Percentiles rank a stretch among this genome's conserved stretches.
These are phyloP conservation scores for Haplochromis burtoni DNA, from an alignment of 2,113 vertebrate species.

Conservation along the genomic window DNA sequence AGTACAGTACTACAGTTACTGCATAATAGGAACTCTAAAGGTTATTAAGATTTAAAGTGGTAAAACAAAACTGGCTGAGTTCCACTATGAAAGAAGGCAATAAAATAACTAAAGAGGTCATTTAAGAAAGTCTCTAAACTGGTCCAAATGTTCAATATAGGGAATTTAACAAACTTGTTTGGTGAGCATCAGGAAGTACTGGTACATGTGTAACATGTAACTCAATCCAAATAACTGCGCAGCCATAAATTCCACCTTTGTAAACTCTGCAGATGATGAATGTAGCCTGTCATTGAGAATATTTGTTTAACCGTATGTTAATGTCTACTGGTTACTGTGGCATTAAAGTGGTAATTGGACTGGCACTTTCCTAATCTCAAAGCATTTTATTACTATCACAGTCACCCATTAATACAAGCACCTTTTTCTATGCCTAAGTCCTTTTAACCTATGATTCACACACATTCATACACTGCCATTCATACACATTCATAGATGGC, in stretches of 20 bases:
- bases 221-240: neutral
- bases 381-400: neutral
- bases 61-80: neutral
- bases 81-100: neutral
- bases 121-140: neutral
- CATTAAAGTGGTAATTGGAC: neutral
- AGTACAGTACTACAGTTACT: neutral
- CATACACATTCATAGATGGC: accelerated
- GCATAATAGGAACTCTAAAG: neutral
- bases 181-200: neutral
- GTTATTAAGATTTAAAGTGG: neutral
- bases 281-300: neutral
- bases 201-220: neutral
- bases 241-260: neutral
- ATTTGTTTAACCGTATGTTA: neutral
- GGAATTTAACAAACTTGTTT: neutral
- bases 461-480: no score
- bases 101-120: neutral
- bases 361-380: neutral
- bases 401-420: neutral
- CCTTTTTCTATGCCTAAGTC: neutral
- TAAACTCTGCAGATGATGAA: neutral
- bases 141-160: neutral
- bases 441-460: neutral
- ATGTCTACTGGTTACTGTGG: neutral